Percentiles rank a stretch among this genome's conserved stretches.
phyloP scores from a whole-genome alignment of 1,140 invertebrate species.

The Gonioctena quinquepunctata region DNA sequence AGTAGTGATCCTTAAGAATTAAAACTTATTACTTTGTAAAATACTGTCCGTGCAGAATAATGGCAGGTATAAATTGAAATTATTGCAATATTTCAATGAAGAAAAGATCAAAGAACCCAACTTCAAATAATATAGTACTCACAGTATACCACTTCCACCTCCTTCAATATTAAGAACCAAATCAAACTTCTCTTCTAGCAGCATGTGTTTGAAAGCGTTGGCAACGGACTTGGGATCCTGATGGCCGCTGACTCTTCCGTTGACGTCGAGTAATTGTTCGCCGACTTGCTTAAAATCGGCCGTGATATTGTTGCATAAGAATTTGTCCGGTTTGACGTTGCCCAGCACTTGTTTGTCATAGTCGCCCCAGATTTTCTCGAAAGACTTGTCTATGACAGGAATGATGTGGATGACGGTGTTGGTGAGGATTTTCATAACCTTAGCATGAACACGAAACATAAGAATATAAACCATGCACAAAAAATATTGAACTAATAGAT shows the following conservation, averaged over 20 bases:
- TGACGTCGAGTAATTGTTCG: conserved; percentile 44
- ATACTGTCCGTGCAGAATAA: too few species aligned
- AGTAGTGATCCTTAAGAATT: too few species aligned
- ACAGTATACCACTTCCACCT: conserved; percentile 63
- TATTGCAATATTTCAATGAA: not conserved
- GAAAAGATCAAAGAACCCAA: not conserved
- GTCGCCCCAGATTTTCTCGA: conserved; percentile 57
- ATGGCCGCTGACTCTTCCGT: conserved; percentile 35
- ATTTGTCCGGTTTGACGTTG: conserved; percentile 52
- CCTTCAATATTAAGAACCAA: conserved; percentile 67
- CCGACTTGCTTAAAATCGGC: conserved; percentile 54
- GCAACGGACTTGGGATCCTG: conserved; percentile 54
- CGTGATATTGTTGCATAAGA: conserved; percentile 64
- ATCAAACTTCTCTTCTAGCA: conserved; percentile 64
- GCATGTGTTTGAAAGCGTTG: conserved; percentile 62
- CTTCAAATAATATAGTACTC: conserved; percentile 40
- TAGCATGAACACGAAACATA: too few species aligned
- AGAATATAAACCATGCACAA: too few species aligned
- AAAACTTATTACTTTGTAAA: too few species aligned
- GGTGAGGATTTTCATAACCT: conserved; percentile 63
- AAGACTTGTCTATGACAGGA: conserved; percentile 67
- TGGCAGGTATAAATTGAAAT: too few species aligned
- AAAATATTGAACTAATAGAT: too few species aligned
- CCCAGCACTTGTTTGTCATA: conserved; percentile 38
- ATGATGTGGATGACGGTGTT: conserved; percentile 80